Conservation (phyloP, 2,797 vertebrate species). For the Liparis tanakae region DNA sequence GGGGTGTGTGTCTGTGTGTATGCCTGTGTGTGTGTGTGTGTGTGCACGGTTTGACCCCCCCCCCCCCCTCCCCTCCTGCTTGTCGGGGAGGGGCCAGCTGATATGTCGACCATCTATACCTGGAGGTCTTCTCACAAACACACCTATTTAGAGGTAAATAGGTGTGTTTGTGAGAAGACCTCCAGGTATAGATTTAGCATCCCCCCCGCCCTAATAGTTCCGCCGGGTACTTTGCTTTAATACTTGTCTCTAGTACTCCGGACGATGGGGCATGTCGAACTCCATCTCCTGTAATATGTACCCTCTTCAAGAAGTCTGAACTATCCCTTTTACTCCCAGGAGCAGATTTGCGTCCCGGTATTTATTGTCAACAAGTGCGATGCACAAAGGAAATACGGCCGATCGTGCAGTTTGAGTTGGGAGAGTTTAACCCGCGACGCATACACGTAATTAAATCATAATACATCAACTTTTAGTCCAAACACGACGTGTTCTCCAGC, state of each 20-base stretch:
- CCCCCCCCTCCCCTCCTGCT: constrained; percentile 30
- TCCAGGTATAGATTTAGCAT: too few relatives aligned
- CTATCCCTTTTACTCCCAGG: background rate
- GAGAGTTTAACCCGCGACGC: background rate
- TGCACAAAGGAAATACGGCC: background rate
- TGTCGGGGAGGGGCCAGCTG: constrained; percentile 16
- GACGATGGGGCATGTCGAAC: background rate
- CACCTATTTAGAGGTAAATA: constrained; percentile 16
- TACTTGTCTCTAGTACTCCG: background rate
- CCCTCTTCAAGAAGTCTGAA: background rate
- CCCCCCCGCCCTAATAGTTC: too few relatives aligned
- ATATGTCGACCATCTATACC: constrained; percentile 33
- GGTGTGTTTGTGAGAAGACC: too few relatives aligned
- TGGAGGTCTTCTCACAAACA: constrained; percentile 16
- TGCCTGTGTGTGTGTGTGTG: constrained; percentile 9
- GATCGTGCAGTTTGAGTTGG: background rate
- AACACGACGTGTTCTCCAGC: background rate
- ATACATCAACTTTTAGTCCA: background rate
- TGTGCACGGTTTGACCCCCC: too few relatives aligned
- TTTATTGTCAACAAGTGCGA: background rate
- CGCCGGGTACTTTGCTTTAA: too few relatives aligned
- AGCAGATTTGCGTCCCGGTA: background rate
- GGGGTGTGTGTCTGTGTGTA: constrained; percentile 4
- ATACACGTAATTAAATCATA: background rate
- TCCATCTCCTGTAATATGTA: background rate